Base-by-base conservation (phyloP, 2,113 vertebrate genomes). In the Chascanopsetta lugubris region DNA sequence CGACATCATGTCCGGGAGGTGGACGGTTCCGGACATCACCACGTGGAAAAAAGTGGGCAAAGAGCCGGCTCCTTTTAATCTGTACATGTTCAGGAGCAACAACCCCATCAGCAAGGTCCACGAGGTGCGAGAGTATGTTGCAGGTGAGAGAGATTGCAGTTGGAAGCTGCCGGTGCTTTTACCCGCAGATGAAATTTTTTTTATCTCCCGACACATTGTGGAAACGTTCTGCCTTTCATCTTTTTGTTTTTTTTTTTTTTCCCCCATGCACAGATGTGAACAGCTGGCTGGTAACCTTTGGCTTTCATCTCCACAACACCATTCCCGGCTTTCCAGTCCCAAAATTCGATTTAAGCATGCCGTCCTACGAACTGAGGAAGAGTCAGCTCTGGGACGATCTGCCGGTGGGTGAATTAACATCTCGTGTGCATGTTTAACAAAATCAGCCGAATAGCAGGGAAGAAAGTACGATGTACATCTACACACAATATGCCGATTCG, bases 11-110 rank as follows among this genome's bases (percentile, higher is more conserved):
- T 94, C 96, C 48, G 97, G 95, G 32, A 93, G 97, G 40, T 99
- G 97, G 97, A 99, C 97, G 0, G 89, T 94, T 12, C 97, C 97
- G 1, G 95, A 98, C 83, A 93, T 98, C 68, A 94, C 94, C 51
- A 88, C 95, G 21, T 97, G 94, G 96, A 95, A 95, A 71, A 93
- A 85, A 53, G 92, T 98, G 43, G 94, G 94, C 72, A 95, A 93
- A 58, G 95, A 99, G 65, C 95, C 97, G 0, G 92, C 93, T 40
- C 97, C 97, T 32, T 99, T 99, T 79, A 99, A 98, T 85, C 86
- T 99, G n/a, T 99, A 99, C 79, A 98, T 97, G 94, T 99, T 99
- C 85, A 92, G 94, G 80, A 97, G 96, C 85, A 99, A 99, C 80
- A 97, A 99, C 62, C 97, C 97, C 6, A 95, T 98, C 82, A 98